Evolutionary conservation across 2,888 invertebrate species (phyloP), one percentile per base, ranked within the genome.

Genomic region (Neocrepidodera transversa): DNA sequence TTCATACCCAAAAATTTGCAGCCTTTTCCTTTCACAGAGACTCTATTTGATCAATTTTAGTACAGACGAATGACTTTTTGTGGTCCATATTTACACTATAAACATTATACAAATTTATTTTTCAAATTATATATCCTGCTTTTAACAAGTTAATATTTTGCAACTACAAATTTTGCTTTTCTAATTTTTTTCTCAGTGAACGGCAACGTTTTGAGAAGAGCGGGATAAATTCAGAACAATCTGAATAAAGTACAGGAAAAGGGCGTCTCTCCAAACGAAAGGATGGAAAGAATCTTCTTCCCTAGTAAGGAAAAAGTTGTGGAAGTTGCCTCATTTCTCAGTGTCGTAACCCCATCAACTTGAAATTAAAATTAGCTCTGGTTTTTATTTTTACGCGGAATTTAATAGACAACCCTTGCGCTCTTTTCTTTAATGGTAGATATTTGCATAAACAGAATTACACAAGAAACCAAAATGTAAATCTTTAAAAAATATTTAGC

Each of bases 141-240:
- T n/a, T n/a, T n/a, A 2, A 28, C 28, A 28, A 28, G 28, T 28
- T 28, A 28, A 28, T 28, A 28, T 8, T 32, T 32, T 32, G 3
- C 32, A 32, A 32, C n/a, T 32, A 32, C 3, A 11, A 11, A 32
- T 42, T 20, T 42, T 42, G 18, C 18, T 42, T 20, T 20, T 23
- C 20, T 13, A 42, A 42, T 42, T 18, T 32, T 42, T 42, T 42
- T 10, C 42, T 4, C 11, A 20, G 13, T 13, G 10, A 11, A 13
- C 42, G 42, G 42, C 32, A 20, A 23, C 35, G 18, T 48, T 38
- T 36, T 23, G 23, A 50, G 10, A 38, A 35, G 36, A 50, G 11
- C 47, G 13, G 23, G 13, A 26, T 20, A 36, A 50, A 50, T 50
- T 50, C 36, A 53, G 43, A 53, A 68, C 85, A 96, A 95, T 51